Conservation (phyloP, 2,888 invertebrate genomes). For the Clunio marinus region DNA sequence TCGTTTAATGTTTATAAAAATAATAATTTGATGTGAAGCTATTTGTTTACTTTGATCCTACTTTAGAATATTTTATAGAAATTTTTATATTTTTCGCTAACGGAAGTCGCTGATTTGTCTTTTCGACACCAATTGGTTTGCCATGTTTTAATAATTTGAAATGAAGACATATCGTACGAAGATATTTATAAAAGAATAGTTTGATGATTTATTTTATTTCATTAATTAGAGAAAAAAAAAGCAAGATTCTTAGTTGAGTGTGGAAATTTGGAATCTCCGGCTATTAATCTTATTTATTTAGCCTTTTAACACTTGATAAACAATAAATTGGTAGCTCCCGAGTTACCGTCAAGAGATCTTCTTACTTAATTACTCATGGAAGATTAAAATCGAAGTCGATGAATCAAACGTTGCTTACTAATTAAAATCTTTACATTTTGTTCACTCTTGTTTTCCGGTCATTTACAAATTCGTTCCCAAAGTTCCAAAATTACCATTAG, state of each 20-base stretch:
- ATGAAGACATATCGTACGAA: no score
- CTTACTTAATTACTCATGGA: no score
- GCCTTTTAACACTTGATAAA: slow-evolving; percentile 16
- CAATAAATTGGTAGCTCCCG: no score
- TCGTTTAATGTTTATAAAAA: no score
- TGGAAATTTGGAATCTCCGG: slow-evolving; percentile 33
- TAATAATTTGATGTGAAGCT: no score
- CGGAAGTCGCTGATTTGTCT: slow-evolving; percentile 40
- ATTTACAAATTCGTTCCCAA: no score
- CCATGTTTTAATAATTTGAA: slow-evolving; percentile 39
- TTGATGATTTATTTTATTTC: slow-evolving; percentile 15
- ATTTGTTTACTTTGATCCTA: not conserved
- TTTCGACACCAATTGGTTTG: slow-evolving; percentile 39
- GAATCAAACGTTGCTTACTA: no score
- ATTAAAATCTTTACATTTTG: no score
- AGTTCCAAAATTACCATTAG: no score
- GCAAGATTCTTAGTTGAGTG: not conserved
- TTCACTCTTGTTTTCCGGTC: no score
- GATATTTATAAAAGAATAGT: not conserved
- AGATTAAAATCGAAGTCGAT: no score
- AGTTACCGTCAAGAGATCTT: no score
- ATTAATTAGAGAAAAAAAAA: slow-evolving; percentile 33
- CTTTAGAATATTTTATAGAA: not conserved
- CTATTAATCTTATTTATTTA: slow-evolving; percentile 39
- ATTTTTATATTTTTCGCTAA: slow-evolving; percentile 1